Conservation (phyloP, 2,113 vertebrate species). For the Forbesichthys agassizii region DNA sequence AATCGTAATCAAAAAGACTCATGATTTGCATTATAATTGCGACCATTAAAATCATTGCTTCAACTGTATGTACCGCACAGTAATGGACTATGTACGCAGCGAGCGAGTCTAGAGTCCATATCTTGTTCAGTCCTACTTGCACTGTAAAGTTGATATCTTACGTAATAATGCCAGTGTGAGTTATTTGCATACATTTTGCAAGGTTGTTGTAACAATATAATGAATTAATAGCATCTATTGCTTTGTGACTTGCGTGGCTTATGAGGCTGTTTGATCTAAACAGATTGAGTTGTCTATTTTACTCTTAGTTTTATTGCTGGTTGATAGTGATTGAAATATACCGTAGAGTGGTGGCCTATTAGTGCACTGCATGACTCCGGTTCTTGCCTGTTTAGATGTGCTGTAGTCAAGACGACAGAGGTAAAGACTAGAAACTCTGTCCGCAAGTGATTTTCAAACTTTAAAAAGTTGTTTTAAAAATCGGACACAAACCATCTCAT, state of each 20-base stretch:
- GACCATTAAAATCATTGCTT: not conserved
- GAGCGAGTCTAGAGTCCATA: slow-evolving; percentile 10
- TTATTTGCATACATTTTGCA: slow-evolving; percentile 3
- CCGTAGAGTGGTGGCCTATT: too few relatives aligned
- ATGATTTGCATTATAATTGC: not conserved
- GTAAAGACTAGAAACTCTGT: slow-evolving; percentile 23
- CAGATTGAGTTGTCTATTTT: too few relatives aligned
- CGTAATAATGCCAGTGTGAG: slow-evolving; percentile 47
- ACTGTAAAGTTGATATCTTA: slow-evolving; percentile 59
- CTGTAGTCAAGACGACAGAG: slow-evolving; percentile 21
- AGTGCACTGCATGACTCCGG: too few relatives aligned
- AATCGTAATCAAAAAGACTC: not conserved
- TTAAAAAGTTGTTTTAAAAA: slow-evolving; percentile 60
- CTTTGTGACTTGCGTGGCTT: not conserved
- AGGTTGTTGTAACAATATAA: not conserved
- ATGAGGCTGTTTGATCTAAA: too few relatives aligned
- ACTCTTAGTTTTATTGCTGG: too few relatives aligned
- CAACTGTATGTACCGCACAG: not conserved
- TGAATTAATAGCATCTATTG: not conserved
- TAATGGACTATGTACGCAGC: not conserved
- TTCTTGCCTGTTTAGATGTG: slow-evolving; percentile 12
- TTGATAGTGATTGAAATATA: too few relatives aligned
- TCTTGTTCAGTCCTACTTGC: slow-evolving; percentile 28
- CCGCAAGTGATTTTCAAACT: slow-evolving; percentile 50
- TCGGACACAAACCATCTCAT: slow-evolving; percentile 15